Evolutionary conservation across 2,888 invertebrate genomes (phyloP), one percentile per base, ranked within the genome.

Genomic region (Darwinula stevensoni): DNA sequence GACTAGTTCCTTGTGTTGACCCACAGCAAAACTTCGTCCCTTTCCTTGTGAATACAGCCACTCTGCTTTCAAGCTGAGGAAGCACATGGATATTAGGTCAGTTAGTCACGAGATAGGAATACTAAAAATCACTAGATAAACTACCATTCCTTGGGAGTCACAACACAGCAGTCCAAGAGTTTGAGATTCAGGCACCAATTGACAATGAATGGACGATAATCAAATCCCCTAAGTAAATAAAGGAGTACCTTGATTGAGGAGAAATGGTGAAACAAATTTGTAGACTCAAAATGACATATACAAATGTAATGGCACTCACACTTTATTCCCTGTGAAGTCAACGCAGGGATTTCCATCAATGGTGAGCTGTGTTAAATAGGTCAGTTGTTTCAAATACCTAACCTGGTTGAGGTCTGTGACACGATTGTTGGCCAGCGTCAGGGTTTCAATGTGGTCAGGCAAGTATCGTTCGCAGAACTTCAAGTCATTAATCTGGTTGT

Each of bases 21-120:
- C 84, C 12, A 68, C 56, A 34, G 72, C 67, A 55, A 70, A 84
- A 48, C 78, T 72, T 36, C 82, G 62, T 1, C 84, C 86, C 43
- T 75, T 67, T 29, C 86, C 86, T 57, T 86, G 86, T 39, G 82
- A 82, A 53, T 82, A 84, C 35, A 86, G 55, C 86, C 86, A 88
- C 49, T 86, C 86, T 1, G 82, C 84, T 56, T 76, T 74, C 40
- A 84, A 58, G 49, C 84, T 80, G 50, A 12, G 11, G 16, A 40
- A 38, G 17, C 29, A 33, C 28, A 35, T 18, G 4, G 30, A 29
- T 18, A 11, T 29, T 3, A 35, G 27, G 15, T 15, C 9, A 9
- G 6, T 14, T 16, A 11, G 11, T 11, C n/a, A 9, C 15, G 16
- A 15, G 11, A 16, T 15, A 30, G 9, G 15, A 30, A 16, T 16